These are phyloP conservation scores for Liopterus haemorrhoidalis DNA, from an alignment of 2,888 invertebrate species.

Conservation along the genomic window DNA sequence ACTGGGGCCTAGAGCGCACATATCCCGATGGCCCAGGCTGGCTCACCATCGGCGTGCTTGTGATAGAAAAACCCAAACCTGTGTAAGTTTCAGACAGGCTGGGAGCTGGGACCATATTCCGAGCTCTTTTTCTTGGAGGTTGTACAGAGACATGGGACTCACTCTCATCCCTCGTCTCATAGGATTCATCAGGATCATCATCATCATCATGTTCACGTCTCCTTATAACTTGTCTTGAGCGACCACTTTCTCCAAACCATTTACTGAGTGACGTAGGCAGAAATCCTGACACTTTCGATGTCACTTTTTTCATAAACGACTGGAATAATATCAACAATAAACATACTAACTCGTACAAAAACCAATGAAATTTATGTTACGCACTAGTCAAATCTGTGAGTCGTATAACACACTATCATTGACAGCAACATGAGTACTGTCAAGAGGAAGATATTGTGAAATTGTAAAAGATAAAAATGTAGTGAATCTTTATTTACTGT, in stretches of 20 bases:
- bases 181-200: conserved; percentile 41
- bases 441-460: no score
- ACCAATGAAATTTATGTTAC: no score
- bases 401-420: no score
- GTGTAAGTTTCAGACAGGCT: conserved; percentile 12
- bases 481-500: no score
- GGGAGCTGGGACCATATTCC: no score
- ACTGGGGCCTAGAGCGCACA: not conserved
- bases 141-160: conserved; percentile 44
- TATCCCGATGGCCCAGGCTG: conserved; percentile 21
- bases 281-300: conserved; percentile 57
- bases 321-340: conserved; percentile 49
- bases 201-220: conserved; percentile 45
- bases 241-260: conserved; percentile 46
- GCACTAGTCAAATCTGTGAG: no score
- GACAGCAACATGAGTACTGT: no score
- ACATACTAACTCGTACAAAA: no score
- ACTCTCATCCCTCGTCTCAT: no score
- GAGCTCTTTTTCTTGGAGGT: conserved; percentile 48
- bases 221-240: conserved; percentile 35
- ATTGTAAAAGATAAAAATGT: no score
- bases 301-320: conserved; percentile 66
- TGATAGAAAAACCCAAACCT: conserved; percentile 12
- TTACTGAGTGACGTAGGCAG: conserved; percentile 56
- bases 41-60: conserved; percentile 8